These are phyloP conservation scores for Cyphomyrus discorhynchus DNA, from an alignment of 2,113 vertebrate genomes.

Conservation along the genomic window DNA sequence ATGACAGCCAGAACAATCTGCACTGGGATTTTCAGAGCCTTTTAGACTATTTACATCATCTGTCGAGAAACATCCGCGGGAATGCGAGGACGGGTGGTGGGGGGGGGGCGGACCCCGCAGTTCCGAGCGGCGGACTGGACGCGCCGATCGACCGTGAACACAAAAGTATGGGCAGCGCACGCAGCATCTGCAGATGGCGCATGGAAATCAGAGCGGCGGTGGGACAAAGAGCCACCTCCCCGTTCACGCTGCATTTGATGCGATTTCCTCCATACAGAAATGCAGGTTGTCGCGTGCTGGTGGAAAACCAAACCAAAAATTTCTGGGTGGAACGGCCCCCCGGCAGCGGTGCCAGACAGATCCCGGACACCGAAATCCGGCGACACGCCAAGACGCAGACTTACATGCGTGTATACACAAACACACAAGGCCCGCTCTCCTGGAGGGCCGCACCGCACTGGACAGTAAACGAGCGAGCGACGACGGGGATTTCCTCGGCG, in stretches of 20 bases:
- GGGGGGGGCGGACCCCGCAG: neutral
- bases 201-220: neutral
- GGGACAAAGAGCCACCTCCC: neutral
- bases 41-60: neutral
- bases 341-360: neutral
- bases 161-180: neutral
- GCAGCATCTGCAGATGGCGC: neutral
- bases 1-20: neutral
- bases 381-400: neutral
- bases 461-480: conserved; percentile 29
- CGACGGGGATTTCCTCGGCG: neutral
- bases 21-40: neutral
- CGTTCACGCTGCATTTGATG: neutral
- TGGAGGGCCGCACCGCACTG: conserved; percentile 21
- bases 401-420: neutral
- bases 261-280: neutral
- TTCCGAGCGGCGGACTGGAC: neutral
- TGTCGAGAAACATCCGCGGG: neutral
- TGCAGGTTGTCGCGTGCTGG: neutral
- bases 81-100: neutral
- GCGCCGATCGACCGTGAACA: neutral
- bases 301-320: neutral
- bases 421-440: neutral
- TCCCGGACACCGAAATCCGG: neutral
- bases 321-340: neutral